Evolutionary conservation across 2,797 vertebrate genomes (phyloP), one percentile per base, ranked within the genome.

Genomic region (Petrocephalus sullivani): DNA sequence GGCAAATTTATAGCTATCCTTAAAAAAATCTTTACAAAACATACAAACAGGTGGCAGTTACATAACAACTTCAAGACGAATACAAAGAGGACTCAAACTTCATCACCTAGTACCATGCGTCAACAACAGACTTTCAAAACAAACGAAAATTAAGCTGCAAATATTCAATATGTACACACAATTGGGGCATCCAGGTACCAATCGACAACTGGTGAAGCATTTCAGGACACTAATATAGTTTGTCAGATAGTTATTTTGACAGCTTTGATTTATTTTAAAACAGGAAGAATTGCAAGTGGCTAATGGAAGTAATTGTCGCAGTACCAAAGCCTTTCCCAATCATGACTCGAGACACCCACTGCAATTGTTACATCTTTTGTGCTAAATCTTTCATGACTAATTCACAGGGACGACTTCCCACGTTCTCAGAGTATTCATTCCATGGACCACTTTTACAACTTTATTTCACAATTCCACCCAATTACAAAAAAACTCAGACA

Each of bases 41-140:
- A 89, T 94, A 95, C 93, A 94, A 95, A 95, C 92, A 94, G 89
- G 90, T 91, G 95, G 95, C 92, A 94, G 89, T 89, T 91, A 61
- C 19, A 8, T 41, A 86, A 37, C 85, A 93, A 94, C 92, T 92
- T 94, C 90, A 92, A 90, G 92, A 94, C 91, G 87, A 93, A 90
- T 91, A 95, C 94, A 95, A 87, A 90, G 46, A 90, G n/a, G 82
- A 89, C 88, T 90, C 81, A 90, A 93, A 88, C 92, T 92, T 95
- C 94, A 94, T 92, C 93, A 91, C 92, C 92, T 91, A 91, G 93
- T 90, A 92, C 90, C 94, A 94, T 95, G 94, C 94, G 95, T 58
- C 83, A 91, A 92, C 54, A 85, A 54, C 54, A 58, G 53, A 53
- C 84, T 58, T 86, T 84, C 23, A 9, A 84, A 58, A 84, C 81